phyloP scores from a whole-genome alignment of 2,888 invertebrate species.

The Torymus auratus region DNA sequence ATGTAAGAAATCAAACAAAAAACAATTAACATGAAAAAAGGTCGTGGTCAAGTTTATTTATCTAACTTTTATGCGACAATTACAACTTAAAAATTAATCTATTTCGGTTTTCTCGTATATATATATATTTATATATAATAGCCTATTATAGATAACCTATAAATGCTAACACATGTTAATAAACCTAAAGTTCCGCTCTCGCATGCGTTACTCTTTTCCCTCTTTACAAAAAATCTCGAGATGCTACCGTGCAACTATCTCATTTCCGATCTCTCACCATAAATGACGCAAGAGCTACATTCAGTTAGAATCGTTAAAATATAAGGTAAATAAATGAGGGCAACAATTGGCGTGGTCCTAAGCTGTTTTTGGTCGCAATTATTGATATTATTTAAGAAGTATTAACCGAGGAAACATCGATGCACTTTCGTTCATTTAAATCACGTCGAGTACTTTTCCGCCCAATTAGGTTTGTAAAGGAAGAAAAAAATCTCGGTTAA shows the following conservation, averaged over 20 bases:
- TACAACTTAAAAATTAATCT: slow-evolving; percentile 73
- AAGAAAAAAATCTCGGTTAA: not conserved
- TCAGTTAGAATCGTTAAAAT: slow-evolving; percentile 17
- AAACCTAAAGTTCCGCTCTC: slow-evolving; percentile 49
- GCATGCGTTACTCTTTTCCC: slow-evolving; percentile 46
- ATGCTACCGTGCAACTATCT: slow-evolving; percentile 10
- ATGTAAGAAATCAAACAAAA: slow-evolving; percentile 26
- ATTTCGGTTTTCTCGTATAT: slow-evolving; percentile 29
- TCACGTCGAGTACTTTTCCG: too few relatives aligned
- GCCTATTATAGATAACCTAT: slow-evolving; percentile 70
- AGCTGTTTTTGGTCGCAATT: slow-evolving; percentile 11
- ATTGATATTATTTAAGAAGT: too few relatives aligned
- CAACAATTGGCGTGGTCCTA: slow-evolving; percentile 5
- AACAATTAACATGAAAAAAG: slow-evolving; percentile 70
- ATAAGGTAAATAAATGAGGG: slow-evolving; percentile 9
- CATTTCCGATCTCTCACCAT: slow-evolving; percentile 1
- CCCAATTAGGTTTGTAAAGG: not conserved
- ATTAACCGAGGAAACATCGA: too few relatives aligned
- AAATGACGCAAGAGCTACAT: slow-evolving; percentile 17
- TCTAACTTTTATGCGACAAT: slow-evolving; percentile 72
- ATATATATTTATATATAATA: slow-evolving; percentile 60
- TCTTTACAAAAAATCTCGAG: slow-evolving; percentile 25
- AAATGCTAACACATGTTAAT: slow-evolving; percentile 64
- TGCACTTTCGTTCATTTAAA: too few relatives aligned
- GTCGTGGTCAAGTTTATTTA: slow-evolving; percentile 74